Evolutionary conservation across 2,888 invertebrate species (phyloP).

Genomic region (Dione vanillae): DNA sequence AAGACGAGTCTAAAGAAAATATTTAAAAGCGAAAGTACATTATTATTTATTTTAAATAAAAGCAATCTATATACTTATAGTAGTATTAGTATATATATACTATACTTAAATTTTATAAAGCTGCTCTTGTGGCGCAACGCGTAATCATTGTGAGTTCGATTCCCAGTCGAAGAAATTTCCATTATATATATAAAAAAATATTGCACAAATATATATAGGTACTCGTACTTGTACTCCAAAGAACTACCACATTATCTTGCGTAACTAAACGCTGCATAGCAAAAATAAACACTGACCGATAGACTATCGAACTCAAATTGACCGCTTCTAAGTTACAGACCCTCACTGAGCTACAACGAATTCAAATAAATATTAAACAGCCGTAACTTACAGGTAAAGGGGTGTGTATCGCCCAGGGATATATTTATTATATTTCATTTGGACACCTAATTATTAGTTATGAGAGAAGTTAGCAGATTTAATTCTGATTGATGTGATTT

Average conservation of each 20-base stretch:
- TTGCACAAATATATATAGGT: no score
- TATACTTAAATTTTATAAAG: no score
- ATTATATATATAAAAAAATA: no score
- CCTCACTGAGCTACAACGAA: background rate
- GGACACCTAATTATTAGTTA: slow-evolving; percentile 58
- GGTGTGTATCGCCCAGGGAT: slow-evolving; percentile 49
- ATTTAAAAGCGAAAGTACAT: background rate
- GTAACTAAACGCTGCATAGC: background rate
- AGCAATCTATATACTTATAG: background rate
- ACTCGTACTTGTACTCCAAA: no score
- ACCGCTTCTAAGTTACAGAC: background rate
- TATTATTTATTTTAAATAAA: background rate
- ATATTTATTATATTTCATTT: slow-evolving; percentile 55
- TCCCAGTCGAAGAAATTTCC: no score
- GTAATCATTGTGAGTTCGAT: no score
- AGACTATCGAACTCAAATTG: background rate
- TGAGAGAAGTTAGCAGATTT: slow-evolving; percentile 54
- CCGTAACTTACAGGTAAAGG: slow-evolving; percentile 30
- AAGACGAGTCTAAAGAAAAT: slow-evolving; percentile 9
- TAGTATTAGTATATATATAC: background rate
- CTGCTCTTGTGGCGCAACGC: no score
- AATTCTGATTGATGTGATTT: slow-evolving; percentile 57
- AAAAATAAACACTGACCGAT: background rate
- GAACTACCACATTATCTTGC: no score
- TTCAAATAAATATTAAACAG: slow-evolving; percentile 18